Evolutionary conservation across 2,797 vertebrate genomes (phyloP).

Genomic region (Clarias pachynema): DNA sequence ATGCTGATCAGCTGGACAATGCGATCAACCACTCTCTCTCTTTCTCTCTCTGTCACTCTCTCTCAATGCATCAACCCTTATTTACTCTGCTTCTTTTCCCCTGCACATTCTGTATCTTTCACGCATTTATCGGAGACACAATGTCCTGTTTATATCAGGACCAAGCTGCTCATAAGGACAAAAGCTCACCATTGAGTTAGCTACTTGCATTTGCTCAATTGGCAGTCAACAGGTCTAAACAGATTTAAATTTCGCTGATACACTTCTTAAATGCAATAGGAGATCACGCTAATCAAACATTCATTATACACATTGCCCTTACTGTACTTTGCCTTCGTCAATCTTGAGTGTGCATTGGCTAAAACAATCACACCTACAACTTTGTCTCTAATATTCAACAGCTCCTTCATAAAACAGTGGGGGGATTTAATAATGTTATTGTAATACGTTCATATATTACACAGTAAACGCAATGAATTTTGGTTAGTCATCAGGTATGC

Average conservation of each 20-base stretch:
- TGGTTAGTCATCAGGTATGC: not conserved
- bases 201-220: not conserved
- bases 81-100: conserved; percentile 30
- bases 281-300: not conserved
- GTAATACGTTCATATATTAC: not conserved
- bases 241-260: not conserved
- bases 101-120: conserved; percentile 27
- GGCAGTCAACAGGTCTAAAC: not conserved
- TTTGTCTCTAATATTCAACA: not conserved
- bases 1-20: conserved; percentile 51
- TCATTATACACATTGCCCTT: not conserved
- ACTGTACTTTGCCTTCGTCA: not conserved
- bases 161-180: not conserved
- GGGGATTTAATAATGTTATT: not conserved
- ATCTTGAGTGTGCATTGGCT: not conserved
- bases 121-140: conserved; percentile 8
- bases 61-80: not conserved
- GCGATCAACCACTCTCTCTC: conserved; percentile 18
- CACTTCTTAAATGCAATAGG: not conserved
- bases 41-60: not conserved
- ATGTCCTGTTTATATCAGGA: conserved; percentile 12
- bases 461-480: not conserved
- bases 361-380: not conserved
- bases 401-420: not conserved
- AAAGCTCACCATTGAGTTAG: conserved; percentile 7